Conservation (phyloP, 1,140 invertebrate genomes). For the Heliconius melpomene region DNA sequence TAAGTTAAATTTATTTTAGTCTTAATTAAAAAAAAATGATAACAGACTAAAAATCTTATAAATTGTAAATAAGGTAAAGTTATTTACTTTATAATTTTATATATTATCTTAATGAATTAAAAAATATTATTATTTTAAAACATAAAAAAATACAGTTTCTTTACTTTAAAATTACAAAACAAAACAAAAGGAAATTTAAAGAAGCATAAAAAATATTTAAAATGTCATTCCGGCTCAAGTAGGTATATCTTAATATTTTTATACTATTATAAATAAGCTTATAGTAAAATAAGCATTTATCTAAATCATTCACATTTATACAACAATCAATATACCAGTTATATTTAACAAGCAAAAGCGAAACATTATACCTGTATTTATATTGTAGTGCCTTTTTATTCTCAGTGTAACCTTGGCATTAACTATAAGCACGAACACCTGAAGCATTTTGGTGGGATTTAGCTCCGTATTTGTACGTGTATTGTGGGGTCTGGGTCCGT, state of each 20-base stretch:
- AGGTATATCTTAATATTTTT: too few relatives aligned
- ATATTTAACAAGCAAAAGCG: conserved; percentile 17
- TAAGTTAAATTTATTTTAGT: too few relatives aligned
- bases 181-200: too few relatives aligned
- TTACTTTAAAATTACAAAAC: too few relatives aligned
- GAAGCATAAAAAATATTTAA: too few relatives aligned
- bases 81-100: background rate
- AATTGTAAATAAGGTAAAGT: background rate
- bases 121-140: too few relatives aligned
- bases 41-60: background rate
- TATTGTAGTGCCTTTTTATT: conserved; percentile 23
- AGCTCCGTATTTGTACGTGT: conserved; percentile 51
- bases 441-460: conserved; percentile 51
- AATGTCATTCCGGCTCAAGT: too few relatives aligned
- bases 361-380: conserved; percentile 11
- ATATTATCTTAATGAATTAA: background rate
- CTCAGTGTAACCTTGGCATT: conserved; percentile 38
- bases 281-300: background rate
- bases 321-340: conserved; percentile 2
- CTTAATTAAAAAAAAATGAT: too few relatives aligned
- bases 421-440: conserved; percentile 46
- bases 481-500: conserved; percentile 56
- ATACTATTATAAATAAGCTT: background rate
- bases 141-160: too few relatives aligned
- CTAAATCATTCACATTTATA: background rate